These are phyloP conservation scores for Aproaerema taeniolella DNA, from an alignment of 2,888 invertebrate genomes.

Conservation along the genomic window DNA sequence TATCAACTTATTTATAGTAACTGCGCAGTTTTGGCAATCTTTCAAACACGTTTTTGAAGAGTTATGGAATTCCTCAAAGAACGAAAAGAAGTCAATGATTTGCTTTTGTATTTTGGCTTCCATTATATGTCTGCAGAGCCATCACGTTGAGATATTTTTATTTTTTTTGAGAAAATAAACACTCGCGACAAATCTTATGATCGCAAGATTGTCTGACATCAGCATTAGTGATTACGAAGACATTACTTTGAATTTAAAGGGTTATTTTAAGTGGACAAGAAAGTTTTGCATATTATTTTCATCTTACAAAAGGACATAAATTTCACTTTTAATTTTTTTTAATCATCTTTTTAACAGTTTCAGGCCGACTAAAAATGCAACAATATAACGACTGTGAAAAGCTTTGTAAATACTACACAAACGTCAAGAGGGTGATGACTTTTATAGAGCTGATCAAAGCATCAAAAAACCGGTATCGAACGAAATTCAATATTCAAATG, in stretches of 20 bases:
- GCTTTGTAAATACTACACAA: too few relatives aligned
- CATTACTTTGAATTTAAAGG: not conserved
- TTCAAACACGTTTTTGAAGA: constrained; percentile 65
- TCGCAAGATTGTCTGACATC: not conserved
- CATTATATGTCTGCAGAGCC: constrained; percentile 43
- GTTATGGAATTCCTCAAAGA: constrained; percentile 66
- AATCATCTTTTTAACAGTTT: too few relatives aligned
- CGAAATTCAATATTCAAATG: too few relatives aligned
- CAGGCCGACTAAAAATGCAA: too few relatives aligned
- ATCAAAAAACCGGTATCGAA: too few relatives aligned
- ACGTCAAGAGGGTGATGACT: too few relatives aligned
- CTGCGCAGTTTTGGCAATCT: constrained; percentile 68
- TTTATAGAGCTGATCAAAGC: too few relatives aligned
- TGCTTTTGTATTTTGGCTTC: constrained; percentile 70
- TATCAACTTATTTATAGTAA: constrained; percentile 70
- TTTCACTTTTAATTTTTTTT: not conserved
- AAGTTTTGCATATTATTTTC: not conserved
- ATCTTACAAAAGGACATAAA: not conserved
- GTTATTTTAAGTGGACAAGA: too few relatives aligned
- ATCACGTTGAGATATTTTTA: constrained; percentile 21
- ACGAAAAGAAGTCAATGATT: constrained; percentile 70
- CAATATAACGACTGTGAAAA: too few relatives aligned
- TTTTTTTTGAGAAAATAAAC: not conserved
- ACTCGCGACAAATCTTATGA: too few relatives aligned
- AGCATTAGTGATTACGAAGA: not conserved